Evolutionary conservation across 2,797 vertebrate species (phyloP), one percentile per base, ranked within the genome.

Genomic region (Halcyon badia): DNA sequence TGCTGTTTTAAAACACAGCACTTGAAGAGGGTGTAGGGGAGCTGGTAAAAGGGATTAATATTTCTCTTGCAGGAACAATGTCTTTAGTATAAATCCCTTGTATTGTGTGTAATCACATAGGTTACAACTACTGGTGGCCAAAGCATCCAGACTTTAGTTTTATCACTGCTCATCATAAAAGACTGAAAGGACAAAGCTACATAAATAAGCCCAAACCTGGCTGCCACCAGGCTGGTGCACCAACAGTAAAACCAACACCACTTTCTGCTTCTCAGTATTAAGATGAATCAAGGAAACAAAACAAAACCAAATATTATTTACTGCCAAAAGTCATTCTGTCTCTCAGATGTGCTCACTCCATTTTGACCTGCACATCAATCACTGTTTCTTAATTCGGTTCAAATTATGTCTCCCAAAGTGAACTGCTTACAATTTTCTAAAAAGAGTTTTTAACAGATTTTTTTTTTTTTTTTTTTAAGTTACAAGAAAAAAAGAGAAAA

Each of bases 91-190:
- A 95, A 96, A 95, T 88, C 51, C 57, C 81, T 89, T 73, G 48
- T 65, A 90, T 73, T 86, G 66, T 91, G 60, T 83, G 52, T 76
- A 96, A 96, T 87, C 89, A 89, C 61, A 88, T 80, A 96, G 94
- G 95, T 88, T 97, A 94, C 94, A 66, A 84, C 96, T 96, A 93
- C 93, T 2, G 6, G 70, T 48, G 72, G 90, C 95, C 96, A 97
- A 96, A 92, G 84, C 31, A 88, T 68, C 69, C 87, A 94, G 81
- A 83, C 79, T 95, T 93, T 17, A 51, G 73, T 97, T 97, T 97
- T 94, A 87, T 86, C 39, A 84, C 92, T 89, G 54, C 75, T 96
- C 5, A 4, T 92, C 66, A 13, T 84, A 91, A 87, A 80, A 90
- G 31, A 71, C 31, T 31, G 33, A 83, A 86, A 70, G 78, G 58